Percentiles rank a stretch among this genome's conserved stretches.
Conservation (phyloP, 2,888 invertebrate species). For the Ormia ochracea region DNA sequence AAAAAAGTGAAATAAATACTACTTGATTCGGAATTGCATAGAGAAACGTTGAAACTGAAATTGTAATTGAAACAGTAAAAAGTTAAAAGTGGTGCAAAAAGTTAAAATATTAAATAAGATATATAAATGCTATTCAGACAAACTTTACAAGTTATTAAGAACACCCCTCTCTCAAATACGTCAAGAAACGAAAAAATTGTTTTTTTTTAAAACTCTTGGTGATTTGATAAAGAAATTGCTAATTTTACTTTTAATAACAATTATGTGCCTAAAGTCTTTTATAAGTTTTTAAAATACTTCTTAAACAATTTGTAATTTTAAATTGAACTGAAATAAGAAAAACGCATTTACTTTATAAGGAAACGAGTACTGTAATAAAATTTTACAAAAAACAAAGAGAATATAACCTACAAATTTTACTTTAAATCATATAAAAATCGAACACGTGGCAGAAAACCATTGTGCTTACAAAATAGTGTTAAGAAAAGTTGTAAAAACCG, state of each 20-base stretch:
- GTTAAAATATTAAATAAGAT: background rate
- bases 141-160: background rate
- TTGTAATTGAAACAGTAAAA: slow-evolving; percentile 31
- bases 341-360: slow-evolving; percentile 18
- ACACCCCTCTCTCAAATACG: background rate
- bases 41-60: slow-evolving; percentile 11
- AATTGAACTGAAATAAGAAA: slow-evolving; percentile 14
- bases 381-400: background rate
- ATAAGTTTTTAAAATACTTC: slow-evolving; percentile 24
- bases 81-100: background rate
- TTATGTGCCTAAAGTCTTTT: slow-evolving; percentile 54
- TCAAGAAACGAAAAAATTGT: background rate
- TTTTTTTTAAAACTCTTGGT: background rate
- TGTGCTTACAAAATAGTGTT: slow-evolving; percentile 23
- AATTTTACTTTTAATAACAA: slow-evolving; percentile 24
- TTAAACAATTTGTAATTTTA: slow-evolving; percentile 11
- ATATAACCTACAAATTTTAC: slow-evolving; percentile 42
- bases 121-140: background rate
- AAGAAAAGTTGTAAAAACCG: slow-evolving; percentile 39
- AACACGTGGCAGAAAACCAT: slow-evolving; percentile 56
- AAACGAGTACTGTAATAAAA: slow-evolving; percentile 17
- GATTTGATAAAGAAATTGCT: background rate
- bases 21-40: slow-evolving; percentile 67
- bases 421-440: slow-evolving; percentile 30
- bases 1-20: slow-evolving; percentile 75